A percentile compares a stretch with the other conserved stretches of the same genome.
Conservation (phyloP, 1,140 invertebrate genomes). For the Lepidurus apus region DNA sequence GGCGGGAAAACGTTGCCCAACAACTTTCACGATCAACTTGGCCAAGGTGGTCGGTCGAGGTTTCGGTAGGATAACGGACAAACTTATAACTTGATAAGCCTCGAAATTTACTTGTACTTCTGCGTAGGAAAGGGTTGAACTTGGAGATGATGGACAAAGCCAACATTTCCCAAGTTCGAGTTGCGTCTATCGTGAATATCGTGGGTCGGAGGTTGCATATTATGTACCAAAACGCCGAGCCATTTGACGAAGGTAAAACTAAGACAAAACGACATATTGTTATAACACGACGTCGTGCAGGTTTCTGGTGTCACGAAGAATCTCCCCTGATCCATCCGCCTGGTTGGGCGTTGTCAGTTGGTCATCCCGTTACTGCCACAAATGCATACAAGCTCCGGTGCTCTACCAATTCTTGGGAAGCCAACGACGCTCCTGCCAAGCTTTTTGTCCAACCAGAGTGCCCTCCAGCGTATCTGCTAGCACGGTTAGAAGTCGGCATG, state of each 20-base stretch:
- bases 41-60: constrained; percentile 82
- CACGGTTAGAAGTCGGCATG: constrained; percentile 77
- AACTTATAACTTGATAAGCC: neutral
- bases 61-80: constrained; percentile 43
- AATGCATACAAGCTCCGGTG: constrained; percentile 65
- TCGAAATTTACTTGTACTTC: neutral
- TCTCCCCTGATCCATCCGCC: constrained; percentile 90
- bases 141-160: constrained; percentile 26
- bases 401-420: constrained; percentile 52
- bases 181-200: constrained; percentile 81
- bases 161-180: constrained; percentile 56
- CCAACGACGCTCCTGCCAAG: constrained; percentile 67
- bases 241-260: constrained; percentile 60
- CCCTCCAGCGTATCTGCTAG: constrained; percentile 38
- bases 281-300: constrained; percentile 35
- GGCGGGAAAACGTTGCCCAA: constrained; percentile 90
- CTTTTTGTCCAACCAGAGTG: constrained; percentile 55
- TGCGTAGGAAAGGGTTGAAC: neutral
- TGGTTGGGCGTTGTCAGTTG: constrained; percentile 78
- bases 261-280: neutral
- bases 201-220: constrained; percentile 85
- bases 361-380: constrained; percentile 79
- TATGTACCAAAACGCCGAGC: constrained; percentile 76
- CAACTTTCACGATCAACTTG: constrained; percentile 87
- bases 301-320: constrained; percentile 93